Base-by-base conservation (phyloP, 2,113 vertebrate genomes). In the Mola mola region DNA sequence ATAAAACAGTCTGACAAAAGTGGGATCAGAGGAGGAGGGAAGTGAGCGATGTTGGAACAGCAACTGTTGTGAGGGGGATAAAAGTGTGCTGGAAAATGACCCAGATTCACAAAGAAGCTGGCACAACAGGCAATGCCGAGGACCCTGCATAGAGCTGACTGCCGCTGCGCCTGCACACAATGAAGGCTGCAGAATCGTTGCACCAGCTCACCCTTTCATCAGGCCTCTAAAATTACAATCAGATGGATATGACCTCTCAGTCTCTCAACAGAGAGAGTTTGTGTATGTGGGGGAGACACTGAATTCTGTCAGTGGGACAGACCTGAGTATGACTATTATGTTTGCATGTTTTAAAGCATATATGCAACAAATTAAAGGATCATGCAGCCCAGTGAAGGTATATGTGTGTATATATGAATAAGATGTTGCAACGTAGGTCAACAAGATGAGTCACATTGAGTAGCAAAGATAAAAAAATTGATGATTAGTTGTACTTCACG, bases 51-150 rank as follows among this genome's bases (percentile, higher is more conserved):
- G 9, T 50, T 25, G 40, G 24, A 25, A 16, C 42, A 16, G 46
- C 72, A 33, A 51, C 10, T 73, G 61, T 61, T 64, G 55, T 20
- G 36, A 31, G 40, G 50, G 44, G 38, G n/a, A 16, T 24, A 60
- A 64, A 5, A 29, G 31, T 46, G 62, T 38, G 70, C 49, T 74
- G 70, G 64, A 71, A n/a, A 22, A 31, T 82, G 75, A 80, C 79
- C 73, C 75, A 87, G 64, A 83, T 83, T 66, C 49, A 56, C 17
- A 58, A 8, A 64, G 53, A 56, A 6, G n/a, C 17, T 41, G 31
- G 37, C 38, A 75, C 63, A 79, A 52, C 47, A 47, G 57, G 50
- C 13, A 33, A 17, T 20, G 55, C 6, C 28, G 52, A 81, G 58
- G 70, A 52, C 48, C 50, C 20, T 0, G 9, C 4, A 61, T 13